Evolutionary conservation across 2,113 vertebrate genomes (phyloP), one percentile per base, ranked within the genome.

Genomic region (Ailuropoda melanoleuca): DNA sequence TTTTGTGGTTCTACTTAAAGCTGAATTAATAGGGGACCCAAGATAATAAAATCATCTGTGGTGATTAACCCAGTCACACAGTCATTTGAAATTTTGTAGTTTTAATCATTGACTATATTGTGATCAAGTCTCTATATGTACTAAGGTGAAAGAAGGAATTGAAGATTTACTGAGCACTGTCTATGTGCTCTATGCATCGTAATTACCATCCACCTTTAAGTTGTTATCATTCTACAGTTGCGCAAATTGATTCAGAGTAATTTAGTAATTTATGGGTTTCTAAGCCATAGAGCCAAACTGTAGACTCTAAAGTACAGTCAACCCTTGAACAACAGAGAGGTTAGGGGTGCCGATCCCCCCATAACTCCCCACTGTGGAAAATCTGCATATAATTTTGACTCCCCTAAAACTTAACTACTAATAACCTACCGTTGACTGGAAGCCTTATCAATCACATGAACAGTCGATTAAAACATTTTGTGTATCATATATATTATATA

Each of bases 1-100:
- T 53, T 92, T 84, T 97, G 66, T 90, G 75, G 60, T 89, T 95
- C 75, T n/a, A 93, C 74, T 93, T 93, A 92, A 93, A 81, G 50
- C n/a, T 94, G 31, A 84, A 75, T 96, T 89, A 90, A 94, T 70
- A 88, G 70, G 29, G 58, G 14, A 26, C 18, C 31, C 29, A 84
- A 95, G 43, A 75, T 92, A 78, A 93, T 92, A 93, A 97, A 95
- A 90, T 83, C 58, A 62, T 31, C n/a, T 77, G 11, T 75, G 37
- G 24, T 86, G 18, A 15, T 77, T 93, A 95, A 85, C 24, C 9
- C 86, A 88, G 93, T 95, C 94, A 64, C 48, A 53, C n/a, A 58
- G 55, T 94, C 78, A 93, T 48, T 96, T 94, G 3, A 85, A 72
- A 66, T 88, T 97, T 60, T 95, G 31, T 93, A 81, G 50, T 70